phyloP scores from a whole-genome alignment of 2,888 invertebrate genomes.

The Anorthoa munda region DNA sequence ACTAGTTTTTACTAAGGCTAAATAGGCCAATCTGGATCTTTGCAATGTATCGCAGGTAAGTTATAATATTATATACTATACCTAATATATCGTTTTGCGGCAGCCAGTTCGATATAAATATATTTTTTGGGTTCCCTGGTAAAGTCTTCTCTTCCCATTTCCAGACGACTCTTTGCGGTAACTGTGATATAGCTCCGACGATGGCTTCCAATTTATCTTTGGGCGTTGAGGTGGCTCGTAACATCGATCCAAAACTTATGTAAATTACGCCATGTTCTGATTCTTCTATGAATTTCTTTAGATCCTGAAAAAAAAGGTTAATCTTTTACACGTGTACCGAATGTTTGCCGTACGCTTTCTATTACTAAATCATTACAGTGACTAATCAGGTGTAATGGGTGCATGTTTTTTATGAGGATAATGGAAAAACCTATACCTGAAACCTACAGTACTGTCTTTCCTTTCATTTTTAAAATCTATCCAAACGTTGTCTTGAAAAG shows the following conservation, averaged over 20 bases:
- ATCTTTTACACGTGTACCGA: background rate
- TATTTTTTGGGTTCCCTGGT: slow-evolving; percentile 91
- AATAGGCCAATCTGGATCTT: background rate
- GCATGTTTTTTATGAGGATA: too few relatives aligned
- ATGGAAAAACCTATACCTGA: too few relatives aligned
- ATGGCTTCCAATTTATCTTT: slow-evolving; percentile 91
- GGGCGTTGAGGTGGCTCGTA: slow-evolving; percentile 92
- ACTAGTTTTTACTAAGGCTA: too few relatives aligned
- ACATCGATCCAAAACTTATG: slow-evolving; percentile 95
- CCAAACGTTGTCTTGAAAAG: too few relatives aligned
- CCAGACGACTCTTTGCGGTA: slow-evolving; percentile 94
- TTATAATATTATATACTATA: slow-evolving; percentile 64
- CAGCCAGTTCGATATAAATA: slow-evolving; percentile 92
- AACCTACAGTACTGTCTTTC: too few relatives aligned
- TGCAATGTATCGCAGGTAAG: background rate
- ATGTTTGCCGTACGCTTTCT: background rate
- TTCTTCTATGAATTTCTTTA: slow-evolving; percentile 92
- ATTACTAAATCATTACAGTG: background rate
- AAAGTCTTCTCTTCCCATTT: slow-evolving; percentile 93
- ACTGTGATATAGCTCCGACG: slow-evolving; percentile 90
- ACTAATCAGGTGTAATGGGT: background rate
- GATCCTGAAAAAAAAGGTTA: slow-evolving; percentile 81
- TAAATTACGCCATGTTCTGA: slow-evolving; percentile 93
- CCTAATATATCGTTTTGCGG: slow-evolving; percentile 93
- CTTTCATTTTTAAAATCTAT: too few relatives aligned